These are phyloP conservation scores for Emesis furor DNA, from an alignment of 2,888 invertebrate genomes.

Conservation along the genomic window DNA sequence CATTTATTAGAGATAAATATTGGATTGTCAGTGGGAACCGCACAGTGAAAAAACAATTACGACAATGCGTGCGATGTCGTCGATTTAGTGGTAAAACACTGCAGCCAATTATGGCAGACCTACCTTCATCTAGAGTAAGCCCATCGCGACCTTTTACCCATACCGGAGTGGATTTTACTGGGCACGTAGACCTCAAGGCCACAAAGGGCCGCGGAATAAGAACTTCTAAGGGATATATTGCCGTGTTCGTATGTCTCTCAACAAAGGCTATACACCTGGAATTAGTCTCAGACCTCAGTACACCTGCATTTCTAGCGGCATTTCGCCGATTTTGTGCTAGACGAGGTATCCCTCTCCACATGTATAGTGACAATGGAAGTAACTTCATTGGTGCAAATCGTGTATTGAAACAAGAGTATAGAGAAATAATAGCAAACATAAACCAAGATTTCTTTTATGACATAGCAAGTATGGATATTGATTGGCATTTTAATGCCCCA, in stretches of 20 bases:
- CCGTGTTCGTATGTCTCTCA: slow-evolving; percentile 22
- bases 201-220: slow-evolving; percentile 3
- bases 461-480: slow-evolving; percentile 12
- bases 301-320: slow-evolving; percentile 21
- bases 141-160: slow-evolving; percentile 13
- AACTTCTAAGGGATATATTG: slow-evolving; percentile 9
- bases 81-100: slow-evolving; percentile 11
- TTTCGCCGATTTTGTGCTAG: slow-evolving; percentile 24
- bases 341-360: slow-evolving; percentile 13
- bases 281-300: slow-evolving; percentile 23
- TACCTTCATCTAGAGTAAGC: neutral
- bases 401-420: slow-evolving; percentile 23
- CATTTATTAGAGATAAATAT: neutral
- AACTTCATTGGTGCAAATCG: slow-evolving; percentile 19
- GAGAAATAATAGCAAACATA: slow-evolving; percentile 20
- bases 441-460: slow-evolving; percentile 25
- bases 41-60: slow-evolving; percentile 18
- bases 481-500: neutral
- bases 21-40: neutral
- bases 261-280: slow-evolving; percentile 20
- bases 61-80: slow-evolving; percentile 20
- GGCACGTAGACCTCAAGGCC: neutral
- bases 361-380: slow-evolving; percentile 23
- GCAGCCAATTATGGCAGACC: slow-evolving; percentile 23
- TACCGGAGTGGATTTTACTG: slow-evolving; percentile 7